Base-by-base conservation (phyloP, 2,113 vertebrate species). In the Scatophagus argus region DNA sequence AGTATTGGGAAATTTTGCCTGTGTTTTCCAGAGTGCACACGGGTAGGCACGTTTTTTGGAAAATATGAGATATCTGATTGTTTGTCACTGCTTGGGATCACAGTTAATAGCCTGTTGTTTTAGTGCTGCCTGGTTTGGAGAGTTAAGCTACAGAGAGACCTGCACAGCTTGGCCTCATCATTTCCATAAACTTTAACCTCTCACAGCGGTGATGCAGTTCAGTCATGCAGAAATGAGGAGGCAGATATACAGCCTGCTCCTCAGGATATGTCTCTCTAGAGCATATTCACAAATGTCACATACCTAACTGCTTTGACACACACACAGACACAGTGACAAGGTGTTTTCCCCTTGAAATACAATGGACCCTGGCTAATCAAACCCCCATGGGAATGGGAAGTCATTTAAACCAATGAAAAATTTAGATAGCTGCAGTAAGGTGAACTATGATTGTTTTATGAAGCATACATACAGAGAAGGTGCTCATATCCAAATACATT, bases 121-220 rank as follows among this genome's bases (percentile, higher is more conserved):
- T n/a, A n/a, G 47, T 59, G 14, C 6, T 29, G 29, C 29, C 34
- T 62, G 31, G 49, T 46, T 16, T 47, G 14, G 44, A 62, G 43
- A 56, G 60, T 61, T 60, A 31, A 60, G 14, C 64, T 54, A 59
- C 56, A 46, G 63, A 52, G 10, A 65, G 38, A n/a, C 31, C 21
- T 8, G 44, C 39, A 25, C 27, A 34, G 67, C 60, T 58, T 69
- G 23, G 68, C 44, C 79, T 78, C 66, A 82, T 86, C 69, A 62
- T 86, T 89, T 88, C 49, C 23, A 39, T 85, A 73, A 83, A 84
- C 71, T 86, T 83, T 81, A 41, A 88, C 77, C 62, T 52, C 75
- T 82, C 16, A 41, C 80, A 36, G 56, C 36, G 58, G 31, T 61
- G 46, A n/a, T n/a, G n/a, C n/a, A n/a, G 74, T 75, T 68, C 31